These are phyloP conservation scores for Herpetotheres cachinnans DNA, from an alignment of 2,113 vertebrate genomes.

Conservation along the genomic window DNA sequence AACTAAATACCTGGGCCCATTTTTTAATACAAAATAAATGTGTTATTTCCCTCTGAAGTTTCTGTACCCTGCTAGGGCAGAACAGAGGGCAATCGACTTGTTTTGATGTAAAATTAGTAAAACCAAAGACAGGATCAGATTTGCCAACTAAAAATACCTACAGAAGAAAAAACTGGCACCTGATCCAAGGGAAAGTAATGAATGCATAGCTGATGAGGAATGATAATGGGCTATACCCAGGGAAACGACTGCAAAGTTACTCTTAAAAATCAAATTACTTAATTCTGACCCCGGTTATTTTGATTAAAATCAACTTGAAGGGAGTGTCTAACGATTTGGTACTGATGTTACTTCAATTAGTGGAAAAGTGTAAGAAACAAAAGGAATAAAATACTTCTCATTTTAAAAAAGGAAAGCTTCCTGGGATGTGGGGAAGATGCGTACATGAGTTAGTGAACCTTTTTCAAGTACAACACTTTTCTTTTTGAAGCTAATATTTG, in stretches of 20 bases:
- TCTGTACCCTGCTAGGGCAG: background rate
- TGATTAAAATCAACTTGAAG: constrained; percentile 52
- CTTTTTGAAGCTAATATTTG: constrained; percentile 39
- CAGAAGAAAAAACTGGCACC: background rate
- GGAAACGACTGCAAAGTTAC: constrained; percentile 4
- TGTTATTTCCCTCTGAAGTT: background rate
- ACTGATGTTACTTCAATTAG: constrained; percentile 23
- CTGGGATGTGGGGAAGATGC: background rate
- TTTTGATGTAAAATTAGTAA: background rate
- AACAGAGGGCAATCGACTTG: background rate
- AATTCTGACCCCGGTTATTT: constrained; percentile 14
- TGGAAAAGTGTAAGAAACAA: constrained; percentile 28
- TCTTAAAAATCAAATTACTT: constrained; percentile 22
- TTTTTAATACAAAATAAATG: background rate
- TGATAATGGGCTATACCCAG: background rate
- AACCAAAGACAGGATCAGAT: background rate
- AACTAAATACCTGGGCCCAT: background rate
- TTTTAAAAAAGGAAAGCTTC: constrained; percentile 31
- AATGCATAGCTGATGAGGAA: background rate
- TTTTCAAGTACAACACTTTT: constrained; percentile 32
- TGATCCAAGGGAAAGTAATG: constrained; percentile 9
- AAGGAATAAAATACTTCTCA: constrained; percentile 56
- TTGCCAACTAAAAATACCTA: background rate
- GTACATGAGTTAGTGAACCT: constrained; percentile 10
- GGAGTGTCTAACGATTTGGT: constrained; percentile 19